phyloP scores from a whole-genome alignment of 2,888 invertebrate species.

The Microplitis manilae region DNA sequence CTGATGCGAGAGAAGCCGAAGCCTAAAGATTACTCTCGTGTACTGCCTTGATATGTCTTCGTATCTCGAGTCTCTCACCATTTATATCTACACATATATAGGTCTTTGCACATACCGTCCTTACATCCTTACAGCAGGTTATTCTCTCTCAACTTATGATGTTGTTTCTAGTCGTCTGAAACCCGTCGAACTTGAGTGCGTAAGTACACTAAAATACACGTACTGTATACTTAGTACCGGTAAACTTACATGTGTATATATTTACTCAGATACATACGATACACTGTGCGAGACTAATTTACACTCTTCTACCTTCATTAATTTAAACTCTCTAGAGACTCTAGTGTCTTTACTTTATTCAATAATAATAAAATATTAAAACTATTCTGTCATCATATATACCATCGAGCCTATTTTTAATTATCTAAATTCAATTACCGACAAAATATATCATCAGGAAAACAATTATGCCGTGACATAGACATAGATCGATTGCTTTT shows the following conservation, averaged over 20 bases:
- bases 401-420: too few relatives aligned
- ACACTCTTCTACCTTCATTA: neutral
- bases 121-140: neutral
- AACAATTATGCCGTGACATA: constrained; percentile 13
- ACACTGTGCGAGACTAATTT: neutral
- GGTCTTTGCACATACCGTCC: neutral
- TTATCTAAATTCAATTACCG: neutral
- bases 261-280: neutral
- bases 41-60: constrained; percentile 11
- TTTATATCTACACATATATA: neutral
- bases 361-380: too few relatives aligned
- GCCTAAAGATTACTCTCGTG: neutral
- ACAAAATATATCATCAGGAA: constrained; percentile 11
- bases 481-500: constrained; percentile 52
- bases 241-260: neutral
- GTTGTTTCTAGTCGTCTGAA: neutral
- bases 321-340: neutral
- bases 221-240: constrained; percentile 11
- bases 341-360: too few relatives aligned
- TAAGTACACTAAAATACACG: neutral
- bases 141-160: neutral
- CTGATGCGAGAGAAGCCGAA: constrained; percentile 10
- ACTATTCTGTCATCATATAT: too few relatives aligned
- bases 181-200: neutral
- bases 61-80: constrained; percentile 9